Conservation (phyloP, 2,113 vertebrate species). For the Elanus axillaris region DNA sequence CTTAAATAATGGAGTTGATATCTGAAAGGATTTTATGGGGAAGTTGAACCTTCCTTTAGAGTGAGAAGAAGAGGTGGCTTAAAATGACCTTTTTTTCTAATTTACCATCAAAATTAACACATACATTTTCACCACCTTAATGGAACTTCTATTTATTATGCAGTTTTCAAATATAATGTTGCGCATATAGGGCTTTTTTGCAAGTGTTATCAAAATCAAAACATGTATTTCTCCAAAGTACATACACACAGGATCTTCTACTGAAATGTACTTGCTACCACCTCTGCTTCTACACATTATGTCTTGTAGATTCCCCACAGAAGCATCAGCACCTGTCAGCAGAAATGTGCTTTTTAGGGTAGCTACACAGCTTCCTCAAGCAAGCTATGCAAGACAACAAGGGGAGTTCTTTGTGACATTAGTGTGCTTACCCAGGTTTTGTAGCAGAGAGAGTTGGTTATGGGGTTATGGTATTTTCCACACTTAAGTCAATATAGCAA, state of each 20-base stretch:
- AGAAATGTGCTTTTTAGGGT: neutral
- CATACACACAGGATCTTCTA: neutral
- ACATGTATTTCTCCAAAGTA: neutral
- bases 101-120: neutral
- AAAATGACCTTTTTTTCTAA: neutral
- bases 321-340: neutral
- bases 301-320: rapidly evolving
- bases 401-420: neutral
- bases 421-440: neutral
- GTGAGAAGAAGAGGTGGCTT: rapidly evolving
- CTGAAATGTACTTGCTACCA: neutral
- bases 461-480: neutral
- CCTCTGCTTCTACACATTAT: neutral
- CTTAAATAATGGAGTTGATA: neutral
- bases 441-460: neutral
- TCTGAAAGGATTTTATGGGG: neutral
- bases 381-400: rapidly evolving
- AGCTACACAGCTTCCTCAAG: neutral
- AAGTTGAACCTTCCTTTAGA: neutral
- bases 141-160: neutral
- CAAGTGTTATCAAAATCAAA: neutral
- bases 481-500: neutral
- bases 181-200: rapidly evolving
- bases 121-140: neutral
- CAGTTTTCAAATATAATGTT: neutral